Conservation (phyloP, 2,113 vertebrate species). For the Benitochromis conjunctus region DNA sequence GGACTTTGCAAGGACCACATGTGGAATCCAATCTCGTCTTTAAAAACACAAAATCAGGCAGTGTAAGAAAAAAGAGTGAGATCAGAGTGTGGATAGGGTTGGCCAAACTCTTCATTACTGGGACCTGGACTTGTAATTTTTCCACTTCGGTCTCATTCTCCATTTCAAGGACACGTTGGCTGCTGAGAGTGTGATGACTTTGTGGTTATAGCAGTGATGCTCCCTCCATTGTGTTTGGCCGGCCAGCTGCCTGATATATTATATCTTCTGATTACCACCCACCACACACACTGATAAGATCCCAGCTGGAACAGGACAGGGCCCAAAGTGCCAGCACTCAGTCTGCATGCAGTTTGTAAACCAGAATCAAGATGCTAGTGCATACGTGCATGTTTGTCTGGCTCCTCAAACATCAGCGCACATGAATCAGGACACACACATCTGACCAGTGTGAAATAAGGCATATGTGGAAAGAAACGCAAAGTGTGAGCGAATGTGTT, state of each 20-base stretch:
- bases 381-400: conserved; percentile 5
- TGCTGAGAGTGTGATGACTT: conserved; percentile 30
- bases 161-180: conserved; percentile 56
- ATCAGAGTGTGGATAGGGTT: conserved; percentile 23
- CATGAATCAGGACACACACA: neutral
- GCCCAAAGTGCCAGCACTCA: conserved; percentile 38
- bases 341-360: conserved; percentile 28
- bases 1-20: neutral
- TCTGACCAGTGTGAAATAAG: neutral
- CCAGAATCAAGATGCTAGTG: conserved; percentile 6
- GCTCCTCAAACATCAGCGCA: neutral
- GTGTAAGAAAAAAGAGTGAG: neutral
- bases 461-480: neutral
- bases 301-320: conserved; percentile 47
- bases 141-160: conserved; percentile 38
- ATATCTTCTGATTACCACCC: conserved; percentile 69
- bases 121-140: conserved; percentile 37
- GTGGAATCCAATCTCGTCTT: conserved; percentile 21
- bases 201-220: conserved; percentile 5
- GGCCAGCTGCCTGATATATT: conserved; percentile 64
- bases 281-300: conserved; percentile 66
- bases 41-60: neutral
- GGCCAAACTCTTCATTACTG: conserved; percentile 48
- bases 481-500: neutral
- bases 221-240: conserved; percentile 23